Evolutionary conservation across 2,113 vertebrate genomes (phyloP).

Genomic region (Sander lucioperca): DNA sequence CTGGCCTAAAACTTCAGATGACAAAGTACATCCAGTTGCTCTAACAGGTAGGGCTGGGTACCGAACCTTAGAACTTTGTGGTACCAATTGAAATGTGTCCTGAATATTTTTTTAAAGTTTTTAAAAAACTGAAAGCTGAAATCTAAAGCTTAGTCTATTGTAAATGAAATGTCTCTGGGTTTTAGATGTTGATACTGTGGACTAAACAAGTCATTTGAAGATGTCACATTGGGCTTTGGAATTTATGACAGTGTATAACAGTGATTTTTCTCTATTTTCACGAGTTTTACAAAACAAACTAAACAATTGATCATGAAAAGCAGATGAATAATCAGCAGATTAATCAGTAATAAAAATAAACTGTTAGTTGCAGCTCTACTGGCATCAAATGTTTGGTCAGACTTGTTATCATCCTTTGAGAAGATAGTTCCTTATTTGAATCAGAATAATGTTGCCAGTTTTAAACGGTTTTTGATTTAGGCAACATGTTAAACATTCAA

Average conservation of each 20-base stretch:
- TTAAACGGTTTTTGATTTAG: background rate
- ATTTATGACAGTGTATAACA: background rate
- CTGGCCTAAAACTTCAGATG: slow-evolving; percentile 15
- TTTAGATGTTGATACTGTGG: background rate
- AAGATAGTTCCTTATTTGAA: background rate
- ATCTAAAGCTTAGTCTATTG: background rate
- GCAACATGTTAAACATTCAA: background rate
- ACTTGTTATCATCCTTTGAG: background rate
- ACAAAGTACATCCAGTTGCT: slow-evolving; percentile 22
- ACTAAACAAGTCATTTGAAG: background rate
- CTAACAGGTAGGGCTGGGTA: background rate
- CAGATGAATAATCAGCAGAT: background rate
- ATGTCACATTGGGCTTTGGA: background rate
- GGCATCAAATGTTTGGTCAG: slow-evolving; percentile 2
- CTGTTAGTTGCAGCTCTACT: background rate
- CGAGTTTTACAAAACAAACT: background rate
- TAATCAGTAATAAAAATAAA: background rate
- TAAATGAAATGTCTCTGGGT: background rate
- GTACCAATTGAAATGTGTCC: background rate
- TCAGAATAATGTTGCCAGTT: background rate
- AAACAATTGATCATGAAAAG: background rate
- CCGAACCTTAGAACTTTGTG: background rate
- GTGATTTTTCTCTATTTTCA: background rate
- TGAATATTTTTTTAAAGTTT: background rate
- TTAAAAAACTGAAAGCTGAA: background rate